Percentiles rank a stretch among this genome's conserved stretches.
Evolutionary conservation across 2,797 vertebrate species (phyloP).

Genomic region (Chelonia mydas): DNA sequence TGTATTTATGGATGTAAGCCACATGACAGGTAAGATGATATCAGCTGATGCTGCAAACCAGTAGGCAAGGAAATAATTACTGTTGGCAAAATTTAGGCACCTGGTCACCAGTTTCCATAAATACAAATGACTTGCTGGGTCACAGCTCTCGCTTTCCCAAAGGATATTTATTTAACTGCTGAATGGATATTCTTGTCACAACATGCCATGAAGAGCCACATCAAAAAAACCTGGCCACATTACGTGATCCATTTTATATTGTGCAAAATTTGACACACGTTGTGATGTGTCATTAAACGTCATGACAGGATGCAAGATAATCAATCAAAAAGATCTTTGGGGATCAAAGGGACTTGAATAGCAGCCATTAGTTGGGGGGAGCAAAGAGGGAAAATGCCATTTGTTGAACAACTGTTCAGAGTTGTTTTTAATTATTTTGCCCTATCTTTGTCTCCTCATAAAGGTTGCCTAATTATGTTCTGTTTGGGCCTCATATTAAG

Average conservation of each 20-base stretch:
- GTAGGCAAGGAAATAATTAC: slow-evolving; percentile 39
- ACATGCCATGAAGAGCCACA: slow-evolving; percentile 50
- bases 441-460: slow-evolving; percentile 45
- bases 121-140: not conserved
- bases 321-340: slow-evolving; percentile 68
- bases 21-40: not conserved
- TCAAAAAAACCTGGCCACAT: slow-evolving; percentile 56
- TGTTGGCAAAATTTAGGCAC: slow-evolving; percentile 34
- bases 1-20: not conserved
- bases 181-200: slow-evolving; percentile 48
- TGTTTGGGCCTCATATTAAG: slow-evolving; percentile 49
- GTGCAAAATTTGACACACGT: slow-evolving; percentile 59
- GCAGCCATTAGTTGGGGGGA: slow-evolving; percentile 61
- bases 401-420: slow-evolving; percentile 62
- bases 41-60: slow-evolving; percentile 24
- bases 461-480: slow-evolving; percentile 64
- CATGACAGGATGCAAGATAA: slow-evolving; percentile 73
- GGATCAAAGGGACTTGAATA: slow-evolving; percentile 79
- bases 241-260: slow-evolving; percentile 41
- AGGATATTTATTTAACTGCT: slow-evolving; percentile 32
- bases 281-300: slow-evolving; percentile 71
- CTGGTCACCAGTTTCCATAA: slow-evolving; percentile 38
- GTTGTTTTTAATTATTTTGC: slow-evolving; percentile 73
- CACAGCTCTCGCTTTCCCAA: slow-evolving; percentile 12
- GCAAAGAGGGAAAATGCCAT: slow-evolving; percentile 63